These are phyloP conservation scores for Diorhabda sublineata DNA, from an alignment of 1,140 invertebrate genomes.

Conservation along the genomic window DNA sequence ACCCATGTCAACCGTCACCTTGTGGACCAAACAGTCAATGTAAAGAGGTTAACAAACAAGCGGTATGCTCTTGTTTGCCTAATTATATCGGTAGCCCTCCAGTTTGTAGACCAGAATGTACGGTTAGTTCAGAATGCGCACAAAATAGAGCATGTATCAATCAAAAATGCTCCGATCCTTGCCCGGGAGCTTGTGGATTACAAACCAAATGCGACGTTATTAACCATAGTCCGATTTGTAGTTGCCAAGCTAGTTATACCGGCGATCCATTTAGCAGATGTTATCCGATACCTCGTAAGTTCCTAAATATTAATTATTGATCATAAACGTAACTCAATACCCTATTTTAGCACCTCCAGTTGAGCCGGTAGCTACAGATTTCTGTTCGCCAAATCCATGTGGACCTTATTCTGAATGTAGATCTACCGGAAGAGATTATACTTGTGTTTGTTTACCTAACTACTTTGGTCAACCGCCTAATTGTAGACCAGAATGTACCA, in stretches of 20 bases:
- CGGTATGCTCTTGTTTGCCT: slow-evolving; percentile 66
- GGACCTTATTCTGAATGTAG: slow-evolving; percentile 61
- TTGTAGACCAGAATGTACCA: slow-evolving; percentile 62
- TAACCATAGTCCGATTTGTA: slow-evolving; percentile 62
- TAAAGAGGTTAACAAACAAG: slow-evolving; percentile 54
- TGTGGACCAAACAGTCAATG: slow-evolving; percentile 71
- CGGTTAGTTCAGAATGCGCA: slow-evolving; percentile 72
- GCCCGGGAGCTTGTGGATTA: slow-evolving; percentile 57
- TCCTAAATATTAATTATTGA: not conserved
- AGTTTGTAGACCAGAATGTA: slow-evolving; percentile 73
- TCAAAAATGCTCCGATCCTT: slow-evolving; percentile 76
- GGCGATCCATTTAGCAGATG: slow-evolving; percentile 60
- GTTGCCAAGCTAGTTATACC: slow-evolving; percentile 53
- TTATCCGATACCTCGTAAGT: slow-evolving; percentile 50
- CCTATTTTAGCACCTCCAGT: slow-evolving; percentile 35
- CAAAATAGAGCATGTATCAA: slow-evolving; percentile 68
- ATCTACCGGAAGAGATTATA: slow-evolving; percentile 52
- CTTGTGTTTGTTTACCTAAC: slow-evolving; percentile 56
- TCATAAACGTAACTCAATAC: not conserved
- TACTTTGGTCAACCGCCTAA: slow-evolving; percentile 42
- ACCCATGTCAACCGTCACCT: slow-evolving; percentile 63
- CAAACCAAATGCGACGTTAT: slow-evolving; percentile 64
- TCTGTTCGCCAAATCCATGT: slow-evolving; percentile 61
- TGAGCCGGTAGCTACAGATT: slow-evolving; percentile 44
- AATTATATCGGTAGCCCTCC: slow-evolving; percentile 71